Conservation (phyloP, 2,888 invertebrate species). For the Drosophila multiciliata region DNA sequence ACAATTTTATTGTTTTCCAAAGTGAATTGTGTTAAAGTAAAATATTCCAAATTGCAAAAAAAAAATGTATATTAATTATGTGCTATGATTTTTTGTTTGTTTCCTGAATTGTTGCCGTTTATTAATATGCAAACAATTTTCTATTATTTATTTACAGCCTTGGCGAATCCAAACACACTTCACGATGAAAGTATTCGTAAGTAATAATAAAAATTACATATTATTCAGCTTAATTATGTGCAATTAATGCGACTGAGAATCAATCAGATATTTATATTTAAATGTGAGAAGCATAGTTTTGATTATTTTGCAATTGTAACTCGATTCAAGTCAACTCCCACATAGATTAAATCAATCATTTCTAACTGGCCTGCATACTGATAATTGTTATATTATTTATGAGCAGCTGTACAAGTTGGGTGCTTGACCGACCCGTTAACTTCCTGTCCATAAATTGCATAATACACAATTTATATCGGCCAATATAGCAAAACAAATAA, state of each 20-base stretch:
- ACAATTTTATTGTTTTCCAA: slow-evolving; percentile 5
- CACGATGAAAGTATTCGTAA: slow-evolving; percentile 87
- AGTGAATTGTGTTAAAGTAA: slow-evolving; percentile 6
- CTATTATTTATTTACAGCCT: slow-evolving; percentile 65
- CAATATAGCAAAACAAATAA: slow-evolving; percentile 45
- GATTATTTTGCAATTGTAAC: slow-evolving; percentile 19
- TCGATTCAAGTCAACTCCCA: slow-evolving; percentile 36
- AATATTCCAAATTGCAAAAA: background rate
- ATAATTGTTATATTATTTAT: slow-evolving; percentile 1
- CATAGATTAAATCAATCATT: slow-evolving; percentile 45
- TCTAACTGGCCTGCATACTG: background rate
- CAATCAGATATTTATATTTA: slow-evolving; percentile 29
- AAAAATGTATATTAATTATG: background rate
- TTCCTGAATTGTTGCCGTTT: slow-evolving; percentile 4
- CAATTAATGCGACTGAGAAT: slow-evolving; percentile 30
- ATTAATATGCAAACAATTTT: slow-evolving; percentile 39
- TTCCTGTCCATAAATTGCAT: slow-evolving; percentile 58
- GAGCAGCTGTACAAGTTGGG: slow-evolving; percentile 16
- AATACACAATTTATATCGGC: slow-evolving; percentile 25
- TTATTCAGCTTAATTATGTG: slow-evolving; percentile 41
- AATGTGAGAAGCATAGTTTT: slow-evolving; percentile 49
- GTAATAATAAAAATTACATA: slow-evolving; percentile 75
- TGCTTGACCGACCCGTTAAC: slow-evolving; percentile 45
- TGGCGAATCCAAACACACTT: slow-evolving; percentile 63
- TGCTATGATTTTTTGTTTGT: slow-evolving; percentile 6